A percentile compares a stretch with the other conserved stretches of the same genome.
Evolutionary conservation across 2,888 invertebrate species (phyloP).

Genomic region (Tenodera sinensis): DNA sequence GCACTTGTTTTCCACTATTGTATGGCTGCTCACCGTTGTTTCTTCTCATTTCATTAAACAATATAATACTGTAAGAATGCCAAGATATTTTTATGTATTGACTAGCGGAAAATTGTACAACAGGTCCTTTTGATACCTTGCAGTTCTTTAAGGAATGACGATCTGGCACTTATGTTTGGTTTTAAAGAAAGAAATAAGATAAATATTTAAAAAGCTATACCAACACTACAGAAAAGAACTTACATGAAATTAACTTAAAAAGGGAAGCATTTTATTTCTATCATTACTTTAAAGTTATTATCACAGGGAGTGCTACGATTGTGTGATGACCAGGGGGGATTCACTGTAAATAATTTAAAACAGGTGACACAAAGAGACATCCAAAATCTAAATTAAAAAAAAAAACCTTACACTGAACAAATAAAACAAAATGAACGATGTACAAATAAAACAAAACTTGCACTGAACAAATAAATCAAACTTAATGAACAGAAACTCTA

Average conservation of each 20-base stretch:
- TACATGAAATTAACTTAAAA: conserved; percentile 27
- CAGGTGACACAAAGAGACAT: conserved; percentile 15
- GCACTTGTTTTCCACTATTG: neutral
- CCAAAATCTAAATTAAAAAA: conserved; percentile 5
- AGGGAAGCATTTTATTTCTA: conserved; percentile 21
- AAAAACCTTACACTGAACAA: conserved; percentile 10
- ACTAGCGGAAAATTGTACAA: conserved; percentile 24
- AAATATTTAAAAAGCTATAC: conserved; percentile 15
- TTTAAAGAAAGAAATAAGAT: conserved; percentile 3
- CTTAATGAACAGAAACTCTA: too few species aligned
- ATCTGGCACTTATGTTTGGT: conserved; percentile 5
- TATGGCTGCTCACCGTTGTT: neutral
- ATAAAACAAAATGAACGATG: neutral
- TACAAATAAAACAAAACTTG: too few species aligned
- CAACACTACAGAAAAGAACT: conserved; percentile 9
- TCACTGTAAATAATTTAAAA: conserved; percentile 16
- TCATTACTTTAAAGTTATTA: conserved; percentile 30
- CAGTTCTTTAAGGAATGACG: conserved; percentile 13
- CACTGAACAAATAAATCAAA: too few species aligned
- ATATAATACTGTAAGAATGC: conserved; percentile 13
- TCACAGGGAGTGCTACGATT: conserved; percentile 31
- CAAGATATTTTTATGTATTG: conserved; percentile 17
- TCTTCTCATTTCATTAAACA: neutral
- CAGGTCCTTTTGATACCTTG: neutral
- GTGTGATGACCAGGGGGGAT: conserved; percentile 10